A percentile compares a stretch with the other conserved stretches of the same genome.
phyloP scores from a whole-genome alignment of 2,797 vertebrate species.

The Enteromius treurensis region DNA sequence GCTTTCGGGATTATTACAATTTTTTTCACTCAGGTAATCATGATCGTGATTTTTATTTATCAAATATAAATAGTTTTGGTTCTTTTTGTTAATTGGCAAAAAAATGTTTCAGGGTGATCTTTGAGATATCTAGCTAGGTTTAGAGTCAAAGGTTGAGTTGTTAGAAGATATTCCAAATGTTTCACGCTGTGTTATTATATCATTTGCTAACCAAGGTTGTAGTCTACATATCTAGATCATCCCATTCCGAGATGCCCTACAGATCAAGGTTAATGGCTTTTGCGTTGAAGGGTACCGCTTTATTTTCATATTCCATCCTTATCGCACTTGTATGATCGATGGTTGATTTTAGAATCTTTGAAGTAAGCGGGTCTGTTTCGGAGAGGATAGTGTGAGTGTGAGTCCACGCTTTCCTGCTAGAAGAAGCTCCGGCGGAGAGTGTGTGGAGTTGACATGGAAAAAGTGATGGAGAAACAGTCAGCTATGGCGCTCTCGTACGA shows the following conservation, averaged over 20 bases:
- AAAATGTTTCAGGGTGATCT: neutral
- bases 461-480: slow-evolving; percentile 61
- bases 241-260: slow-evolving; percentile 44
- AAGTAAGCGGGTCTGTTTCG: neutral
- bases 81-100: neutral
- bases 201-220: neutral
- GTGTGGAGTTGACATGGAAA: slow-evolving; percentile 52
- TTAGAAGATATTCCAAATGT: slow-evolving; percentile 6
- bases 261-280: slow-evolving; percentile 53
- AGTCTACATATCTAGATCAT: slow-evolving; percentile 38
- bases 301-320: neutral
- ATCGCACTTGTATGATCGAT: slow-evolving; percentile 22
- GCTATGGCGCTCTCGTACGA: slow-evolving; percentile 67
- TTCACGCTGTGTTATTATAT: neutral
- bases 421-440: slow-evolving; percentile 14
- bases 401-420: slow-evolving; percentile 19
- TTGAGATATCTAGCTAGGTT: neutral
- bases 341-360: neutral
- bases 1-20: slow-evolving; percentile 63
- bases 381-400: neutral
- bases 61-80: slow-evolving; percentile 21
- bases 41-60: slow-evolving; percentile 10
- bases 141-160: slow-evolving; percentile 14
- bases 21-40: slow-evolving; percentile 71
- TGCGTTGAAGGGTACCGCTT: slow-evolving; percentile 7